Conservation (phyloP, 2,113 vertebrate genomes). For the Recurvirostra avosetta region DNA sequence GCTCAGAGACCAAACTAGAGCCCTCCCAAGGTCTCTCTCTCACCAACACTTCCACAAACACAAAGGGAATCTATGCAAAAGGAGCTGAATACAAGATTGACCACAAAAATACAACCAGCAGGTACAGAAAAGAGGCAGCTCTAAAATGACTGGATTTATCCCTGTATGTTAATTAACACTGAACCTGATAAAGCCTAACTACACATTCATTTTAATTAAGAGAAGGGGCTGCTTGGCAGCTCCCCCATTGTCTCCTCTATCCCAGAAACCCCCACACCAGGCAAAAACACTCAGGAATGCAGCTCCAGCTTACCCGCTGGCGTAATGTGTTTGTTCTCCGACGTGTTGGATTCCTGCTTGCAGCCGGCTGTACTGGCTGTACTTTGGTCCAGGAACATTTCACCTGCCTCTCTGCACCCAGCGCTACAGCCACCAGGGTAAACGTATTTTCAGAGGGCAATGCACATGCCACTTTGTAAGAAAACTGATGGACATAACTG, state of each 20-base stretch:
- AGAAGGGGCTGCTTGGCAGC: not conserved
- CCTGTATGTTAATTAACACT: not conserved
- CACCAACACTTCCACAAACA: not conserved
- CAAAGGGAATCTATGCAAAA: not conserved
- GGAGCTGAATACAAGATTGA: not conserved
- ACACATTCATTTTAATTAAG: not conserved
- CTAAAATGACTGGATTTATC: not conserved
- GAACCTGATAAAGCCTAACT: not conserved
- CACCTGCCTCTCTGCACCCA: not conserved
- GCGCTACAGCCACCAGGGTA: not conserved
- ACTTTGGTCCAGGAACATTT: conserved; percentile 60
- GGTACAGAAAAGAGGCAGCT: not conserved
- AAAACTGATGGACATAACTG: not conserved
- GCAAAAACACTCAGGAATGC: conserved; percentile 48
- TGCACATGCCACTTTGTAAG: not conserved
- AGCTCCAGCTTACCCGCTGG: conserved; percentile 20
- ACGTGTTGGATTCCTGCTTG: not conserved
- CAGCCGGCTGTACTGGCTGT: not conserved
- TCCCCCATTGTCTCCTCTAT: not conserved
- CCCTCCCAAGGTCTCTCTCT: not conserved
- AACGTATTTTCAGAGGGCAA: not conserved
- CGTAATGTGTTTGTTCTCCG: conserved; percentile 16
- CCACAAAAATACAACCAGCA: not conserved
- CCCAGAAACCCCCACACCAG: not conserved
- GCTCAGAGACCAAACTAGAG: not conserved